phyloP scores from a whole-genome alignment of 2,113 vertebrate species.

The Ginglymostoma cirratum region DNA sequence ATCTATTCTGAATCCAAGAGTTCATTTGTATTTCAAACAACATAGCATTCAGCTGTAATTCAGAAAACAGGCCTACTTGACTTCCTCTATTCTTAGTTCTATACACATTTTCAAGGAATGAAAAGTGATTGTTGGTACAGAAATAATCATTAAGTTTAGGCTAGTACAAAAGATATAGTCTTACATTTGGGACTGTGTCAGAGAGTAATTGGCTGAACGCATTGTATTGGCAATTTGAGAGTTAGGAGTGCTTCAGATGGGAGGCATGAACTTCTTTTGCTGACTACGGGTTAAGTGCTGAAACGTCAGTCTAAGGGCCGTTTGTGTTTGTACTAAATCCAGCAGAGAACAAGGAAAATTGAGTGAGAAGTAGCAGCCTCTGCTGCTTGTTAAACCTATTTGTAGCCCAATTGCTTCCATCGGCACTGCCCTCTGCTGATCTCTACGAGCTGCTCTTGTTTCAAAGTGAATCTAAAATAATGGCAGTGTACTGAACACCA shows the following conservation, averaged over 20 bases:
- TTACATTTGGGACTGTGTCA: not conserved
- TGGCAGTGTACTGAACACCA: not conserved
- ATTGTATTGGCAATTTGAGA: not conserved
- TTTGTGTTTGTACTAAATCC: not conserved
- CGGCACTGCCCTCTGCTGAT: slow-evolving; percentile 14
- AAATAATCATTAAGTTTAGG: not conserved
- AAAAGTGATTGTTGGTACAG: not conserved
- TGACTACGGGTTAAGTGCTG: not conserved
- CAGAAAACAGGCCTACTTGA: not conserved
- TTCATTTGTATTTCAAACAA: not conserved
- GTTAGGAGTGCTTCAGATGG: not conserved
- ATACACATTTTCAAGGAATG: not conserved
- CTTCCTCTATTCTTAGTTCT: not conserved
- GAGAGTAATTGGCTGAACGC: not conserved
- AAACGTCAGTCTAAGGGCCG: not conserved
- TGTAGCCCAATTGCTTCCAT: not conserved
- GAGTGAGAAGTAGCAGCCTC: not conserved
- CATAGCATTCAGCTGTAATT: not conserved
- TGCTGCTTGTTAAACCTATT: not conserved
- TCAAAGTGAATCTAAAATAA: not conserved
- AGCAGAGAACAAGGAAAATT: not conserved
- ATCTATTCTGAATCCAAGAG: not conserved
- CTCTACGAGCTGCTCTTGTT: not conserved
- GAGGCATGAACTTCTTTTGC: not conserved
- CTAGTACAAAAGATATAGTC: not conserved